phyloP scores from a whole-genome alignment of 1,140 invertebrate genomes.

The Campoletis sonorensis region DNA sequence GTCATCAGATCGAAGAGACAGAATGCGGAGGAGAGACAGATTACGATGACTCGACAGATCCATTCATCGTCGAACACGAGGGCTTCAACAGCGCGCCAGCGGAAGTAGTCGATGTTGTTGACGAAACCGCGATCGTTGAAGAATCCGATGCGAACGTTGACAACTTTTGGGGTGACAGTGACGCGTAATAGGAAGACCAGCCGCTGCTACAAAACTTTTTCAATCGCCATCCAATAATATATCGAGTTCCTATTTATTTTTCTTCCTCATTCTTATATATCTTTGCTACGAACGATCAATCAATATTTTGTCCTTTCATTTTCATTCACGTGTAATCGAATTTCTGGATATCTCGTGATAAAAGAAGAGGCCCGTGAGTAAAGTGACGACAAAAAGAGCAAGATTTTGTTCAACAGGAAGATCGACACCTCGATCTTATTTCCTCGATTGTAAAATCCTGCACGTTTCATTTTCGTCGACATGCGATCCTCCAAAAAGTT shows the following conservation, averaged over 20 bases:
- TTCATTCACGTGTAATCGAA: not conserved
- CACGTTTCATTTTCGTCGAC: not conserved
- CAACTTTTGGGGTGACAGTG: constrained; percentile 55
- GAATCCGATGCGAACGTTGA: constrained; percentile 54
- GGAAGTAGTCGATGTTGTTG: constrained; percentile 44
- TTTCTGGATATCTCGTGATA: not conserved
- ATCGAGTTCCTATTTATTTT: constrained; percentile 1
- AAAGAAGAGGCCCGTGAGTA: not conserved
- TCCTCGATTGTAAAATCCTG: not conserved
- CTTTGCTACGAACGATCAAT: not conserved
- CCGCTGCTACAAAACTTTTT: not conserved
- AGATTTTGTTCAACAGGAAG: constrained; percentile 7
- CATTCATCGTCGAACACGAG: constrained; percentile 61
- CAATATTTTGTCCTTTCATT: not conserved
- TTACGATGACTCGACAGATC: constrained; percentile 52
- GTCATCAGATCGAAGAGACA: constrained; percentile 63
- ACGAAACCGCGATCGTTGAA: constrained; percentile 46
- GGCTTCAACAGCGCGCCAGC: constrained; percentile 49
- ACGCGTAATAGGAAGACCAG: constrained; percentile 51
- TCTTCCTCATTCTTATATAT: not conserved
- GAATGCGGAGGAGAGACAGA: constrained; percentile 56
- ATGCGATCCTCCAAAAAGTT: not conserved
- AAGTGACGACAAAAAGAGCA: not conserved
- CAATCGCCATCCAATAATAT: not conserved
- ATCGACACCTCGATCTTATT: not conserved